Percentiles rank a stretch among this genome's conserved stretches.
phyloP scores from a whole-genome alignment of 92 coral and sea anemone genomes.

The Desmophyllum pertusum region DNA sequence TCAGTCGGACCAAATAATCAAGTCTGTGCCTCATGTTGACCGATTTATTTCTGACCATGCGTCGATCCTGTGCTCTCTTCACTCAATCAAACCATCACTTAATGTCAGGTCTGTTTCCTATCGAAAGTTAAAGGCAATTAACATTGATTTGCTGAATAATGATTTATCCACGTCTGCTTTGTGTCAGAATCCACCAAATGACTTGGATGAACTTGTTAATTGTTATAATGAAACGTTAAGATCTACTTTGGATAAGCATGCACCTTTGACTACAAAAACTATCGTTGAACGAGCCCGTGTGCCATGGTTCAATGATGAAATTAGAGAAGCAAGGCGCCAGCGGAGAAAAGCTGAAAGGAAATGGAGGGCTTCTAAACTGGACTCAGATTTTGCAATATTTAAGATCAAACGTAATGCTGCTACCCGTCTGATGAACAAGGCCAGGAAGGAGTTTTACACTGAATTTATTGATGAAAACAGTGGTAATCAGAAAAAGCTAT shows the following conservation, averaged over 20 bases:
- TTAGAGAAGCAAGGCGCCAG: slow-evolving; percentile 50
- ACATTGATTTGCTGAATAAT: too few species aligned
- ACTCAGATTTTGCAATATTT: not conserved
- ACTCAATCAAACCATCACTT: too few species aligned
- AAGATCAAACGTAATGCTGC: not conserved
- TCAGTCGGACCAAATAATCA: too few species aligned
- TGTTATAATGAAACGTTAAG: too few species aligned
- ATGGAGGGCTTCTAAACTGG: slow-evolving; percentile 31
- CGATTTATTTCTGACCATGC: too few species aligned
- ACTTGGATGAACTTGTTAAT: too few species aligned
- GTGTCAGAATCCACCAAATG: too few species aligned
- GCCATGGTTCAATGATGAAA: slow-evolving; percentile 55
- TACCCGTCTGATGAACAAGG: slow-evolving; percentile 41
- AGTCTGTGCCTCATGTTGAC: too few species aligned
- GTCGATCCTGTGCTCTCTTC: too few species aligned
- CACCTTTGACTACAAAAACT: slow-evolving; percentile 42
- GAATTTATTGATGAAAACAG: slow-evolving; percentile 54
- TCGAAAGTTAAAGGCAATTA: too few species aligned
- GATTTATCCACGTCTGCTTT: too few species aligned
- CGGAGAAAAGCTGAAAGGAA: slow-evolving; percentile 55
- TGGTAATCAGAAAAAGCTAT: slow-evolving; percentile 41
- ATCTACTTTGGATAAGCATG: slow-evolving; percentile 49
- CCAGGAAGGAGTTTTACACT: slow-evolving; percentile 44
- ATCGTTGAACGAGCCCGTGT: slow-evolving; percentile 55
- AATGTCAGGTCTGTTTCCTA: too few species aligned